These are phyloP conservation scores for Drosophila nasuta DNA, from an alignment of 1,140 invertebrate genomes.

Conservation along the genomic window DNA sequence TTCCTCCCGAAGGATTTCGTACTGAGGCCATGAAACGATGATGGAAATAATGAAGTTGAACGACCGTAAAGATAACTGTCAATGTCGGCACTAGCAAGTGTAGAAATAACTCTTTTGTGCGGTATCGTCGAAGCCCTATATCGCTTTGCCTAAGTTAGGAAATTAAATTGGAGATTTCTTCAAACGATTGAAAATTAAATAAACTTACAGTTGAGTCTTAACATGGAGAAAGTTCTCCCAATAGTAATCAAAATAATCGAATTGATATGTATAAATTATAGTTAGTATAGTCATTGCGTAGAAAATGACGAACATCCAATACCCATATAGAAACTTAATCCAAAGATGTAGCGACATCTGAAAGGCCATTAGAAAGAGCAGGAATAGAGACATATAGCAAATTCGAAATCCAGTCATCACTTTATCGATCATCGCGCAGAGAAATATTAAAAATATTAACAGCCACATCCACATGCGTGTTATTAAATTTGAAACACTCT, in stretches of 20 bases:
- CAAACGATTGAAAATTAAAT: not conserved
- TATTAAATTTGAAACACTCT: conserved; percentile 88
- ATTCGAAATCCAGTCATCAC: conserved; percentile 97
- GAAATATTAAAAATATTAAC: conserved; percentile 95
- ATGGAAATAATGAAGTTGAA: conserved; percentile 99
- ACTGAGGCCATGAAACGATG: conserved; percentile 81
- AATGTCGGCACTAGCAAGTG: conserved; percentile 95
- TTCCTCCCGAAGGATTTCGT: conserved; percentile 36
- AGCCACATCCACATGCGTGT: conserved; percentile 98
- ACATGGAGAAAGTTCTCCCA: conserved; percentile 92
- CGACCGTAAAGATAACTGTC: conserved; percentile 97
- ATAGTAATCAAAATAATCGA: conserved; percentile 94
- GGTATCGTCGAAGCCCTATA: conserved; percentile 95
- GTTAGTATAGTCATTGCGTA: conserved; percentile 98
- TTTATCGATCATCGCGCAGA: conserved; percentile 94
- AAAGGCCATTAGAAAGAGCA: conserved; percentile 96
- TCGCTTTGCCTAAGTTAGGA: conserved; percentile 91
- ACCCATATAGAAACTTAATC: conserved; percentile 96
- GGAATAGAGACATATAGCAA: conserved; percentile 97
- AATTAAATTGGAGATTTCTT: conserved; percentile 46
- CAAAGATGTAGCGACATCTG: conserved; percentile 96
- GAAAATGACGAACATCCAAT: conserved; percentile 98
- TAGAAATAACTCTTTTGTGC: conserved; percentile 94
- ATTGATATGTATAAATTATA: conserved; percentile 98
- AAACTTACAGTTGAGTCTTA: conserved; percentile 90